phyloP scores from a whole-genome alignment of 2,797 vertebrate species.

The Alca torda region DNA sequence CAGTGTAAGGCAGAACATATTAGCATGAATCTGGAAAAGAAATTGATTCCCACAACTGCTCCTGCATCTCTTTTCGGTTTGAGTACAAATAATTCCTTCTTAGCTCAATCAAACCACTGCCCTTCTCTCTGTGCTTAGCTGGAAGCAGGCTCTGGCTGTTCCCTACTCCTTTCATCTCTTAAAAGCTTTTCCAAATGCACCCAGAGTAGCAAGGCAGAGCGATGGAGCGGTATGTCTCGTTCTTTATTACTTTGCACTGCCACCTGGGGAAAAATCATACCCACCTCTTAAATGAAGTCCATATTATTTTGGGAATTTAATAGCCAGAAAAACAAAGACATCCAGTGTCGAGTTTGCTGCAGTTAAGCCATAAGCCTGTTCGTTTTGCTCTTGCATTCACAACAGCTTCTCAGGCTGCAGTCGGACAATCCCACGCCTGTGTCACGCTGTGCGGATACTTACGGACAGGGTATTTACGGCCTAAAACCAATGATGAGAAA shows the following conservation, averaged over 20 bases:
- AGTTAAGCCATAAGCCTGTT: neutral
- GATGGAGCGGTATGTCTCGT: neutral
- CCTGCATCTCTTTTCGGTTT: neutral
- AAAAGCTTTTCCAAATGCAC: constrained; percentile 14
- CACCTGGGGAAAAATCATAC: constrained; percentile 4
- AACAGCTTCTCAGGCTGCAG: neutral
- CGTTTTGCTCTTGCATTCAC: neutral
- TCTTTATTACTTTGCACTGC: neutral
- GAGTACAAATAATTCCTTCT: neutral
- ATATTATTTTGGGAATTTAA: neutral
- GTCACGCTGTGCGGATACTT: rapidly evolving
- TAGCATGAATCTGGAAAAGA: neutral
- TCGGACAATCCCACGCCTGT: neutral
- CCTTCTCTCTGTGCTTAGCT: neutral
- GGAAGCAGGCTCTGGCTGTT: constrained; percentile 3
- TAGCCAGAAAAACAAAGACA: neutral
- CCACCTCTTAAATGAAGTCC: neutral
- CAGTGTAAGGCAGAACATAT: neutral
- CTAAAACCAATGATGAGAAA: neutral
- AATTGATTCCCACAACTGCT: constrained; percentile 14
- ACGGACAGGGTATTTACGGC: neutral
- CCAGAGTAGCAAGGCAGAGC: neutral
- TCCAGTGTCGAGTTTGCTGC: neutral
- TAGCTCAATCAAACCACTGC: neutral
- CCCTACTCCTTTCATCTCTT: constrained; percentile 18